These are phyloP conservation scores for Sinocyclocheilus maitianheensis DNA, from an alignment of 2,113 vertebrate genomes.

Conservation along the genomic window DNA sequence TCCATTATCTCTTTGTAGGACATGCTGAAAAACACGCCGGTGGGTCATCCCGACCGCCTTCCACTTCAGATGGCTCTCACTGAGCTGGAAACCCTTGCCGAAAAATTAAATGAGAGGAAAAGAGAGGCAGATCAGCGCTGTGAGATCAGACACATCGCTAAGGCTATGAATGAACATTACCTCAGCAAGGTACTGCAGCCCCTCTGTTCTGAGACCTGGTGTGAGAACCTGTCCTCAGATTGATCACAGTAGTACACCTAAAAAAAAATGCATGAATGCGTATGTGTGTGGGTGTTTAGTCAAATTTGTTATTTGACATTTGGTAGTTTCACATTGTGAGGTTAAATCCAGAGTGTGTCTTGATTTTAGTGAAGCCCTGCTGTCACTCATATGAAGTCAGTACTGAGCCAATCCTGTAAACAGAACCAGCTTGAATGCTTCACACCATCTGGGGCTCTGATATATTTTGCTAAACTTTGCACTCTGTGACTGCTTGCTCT, in stretches of 20 bases:
- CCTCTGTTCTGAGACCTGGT: neutral
- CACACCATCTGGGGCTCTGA: neutral
- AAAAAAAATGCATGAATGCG: neutral
- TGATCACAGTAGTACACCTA: neutral
- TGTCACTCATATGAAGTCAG: neutral
- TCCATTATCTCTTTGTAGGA: slow-evolving; percentile 74
- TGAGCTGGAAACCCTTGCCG: slow-evolving; percentile 91
- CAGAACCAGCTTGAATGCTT: neutral
- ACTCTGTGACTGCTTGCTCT: neutral
- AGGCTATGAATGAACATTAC: slow-evolving; percentile 93
- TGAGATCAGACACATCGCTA: slow-evolving; percentile 93
- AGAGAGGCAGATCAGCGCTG: slow-evolving; percentile 92
- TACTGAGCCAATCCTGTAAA: neutral
- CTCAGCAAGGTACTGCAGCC: slow-evolving; percentile 86
- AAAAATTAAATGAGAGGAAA: slow-evolving; percentile 94
- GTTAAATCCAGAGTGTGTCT: neutral
- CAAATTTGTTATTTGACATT: neutral
- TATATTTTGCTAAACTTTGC: slow-evolving; percentile 5
- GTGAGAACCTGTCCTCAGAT: neutral
- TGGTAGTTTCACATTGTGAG: neutral
- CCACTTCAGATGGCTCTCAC: slow-evolving; percentile 98
- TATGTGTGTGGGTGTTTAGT: neutral
- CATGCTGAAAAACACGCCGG: slow-evolving; percentile 93
- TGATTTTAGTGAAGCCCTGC: neutral
- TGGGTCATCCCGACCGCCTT: slow-evolving; percentile 90